phyloP scores from a whole-genome alignment of 2,797 vertebrate species.

The Platyrinchus mystaceus region DNA sequence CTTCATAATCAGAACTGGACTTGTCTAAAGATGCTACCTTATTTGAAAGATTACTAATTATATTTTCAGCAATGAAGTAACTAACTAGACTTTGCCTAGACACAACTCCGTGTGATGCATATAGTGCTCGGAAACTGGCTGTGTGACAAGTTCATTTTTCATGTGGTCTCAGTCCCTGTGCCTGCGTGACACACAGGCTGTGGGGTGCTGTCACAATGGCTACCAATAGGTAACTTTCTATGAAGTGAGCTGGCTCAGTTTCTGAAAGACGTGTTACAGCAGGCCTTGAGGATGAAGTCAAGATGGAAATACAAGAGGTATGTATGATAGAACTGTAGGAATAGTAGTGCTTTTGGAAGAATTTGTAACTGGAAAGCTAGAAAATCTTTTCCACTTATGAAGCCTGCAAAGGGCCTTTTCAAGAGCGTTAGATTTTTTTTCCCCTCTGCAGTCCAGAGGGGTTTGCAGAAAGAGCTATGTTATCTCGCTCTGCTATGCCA shows the following conservation, averaged over 20 bases:
- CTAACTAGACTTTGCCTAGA: neutral
- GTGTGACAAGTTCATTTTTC: neutral
- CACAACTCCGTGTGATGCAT: neutral
- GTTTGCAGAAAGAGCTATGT: too few species aligned
- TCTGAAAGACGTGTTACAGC: neutral
- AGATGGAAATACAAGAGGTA: neutral
- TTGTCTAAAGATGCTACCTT: neutral
- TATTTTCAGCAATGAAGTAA: neutral
- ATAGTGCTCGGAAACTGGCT: neutral
- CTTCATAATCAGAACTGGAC: neutral
- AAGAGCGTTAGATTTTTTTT: too few species aligned
- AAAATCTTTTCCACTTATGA: too few species aligned
- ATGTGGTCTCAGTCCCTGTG: fast-evolving
- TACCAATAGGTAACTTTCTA: neutral
- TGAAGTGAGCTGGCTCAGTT: neutral
- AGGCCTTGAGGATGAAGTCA: neutral
- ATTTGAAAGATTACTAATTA: neutral
- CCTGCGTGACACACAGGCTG: neutral
- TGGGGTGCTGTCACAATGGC: fast-evolving
- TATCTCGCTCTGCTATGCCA: too few species aligned
- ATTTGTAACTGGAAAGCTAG: too few species aligned
- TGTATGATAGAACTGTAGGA: neutral
- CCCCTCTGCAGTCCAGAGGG: too few species aligned
- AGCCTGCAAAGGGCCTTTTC: too few species aligned
- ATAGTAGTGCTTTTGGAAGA: too few species aligned